A percentile compares a stretch with the other conserved stretches of the same genome.
Evolutionary conservation across 2,888 invertebrate species (phyloP).

Genomic region (Ommatoiulus sabulosus): DNA sequence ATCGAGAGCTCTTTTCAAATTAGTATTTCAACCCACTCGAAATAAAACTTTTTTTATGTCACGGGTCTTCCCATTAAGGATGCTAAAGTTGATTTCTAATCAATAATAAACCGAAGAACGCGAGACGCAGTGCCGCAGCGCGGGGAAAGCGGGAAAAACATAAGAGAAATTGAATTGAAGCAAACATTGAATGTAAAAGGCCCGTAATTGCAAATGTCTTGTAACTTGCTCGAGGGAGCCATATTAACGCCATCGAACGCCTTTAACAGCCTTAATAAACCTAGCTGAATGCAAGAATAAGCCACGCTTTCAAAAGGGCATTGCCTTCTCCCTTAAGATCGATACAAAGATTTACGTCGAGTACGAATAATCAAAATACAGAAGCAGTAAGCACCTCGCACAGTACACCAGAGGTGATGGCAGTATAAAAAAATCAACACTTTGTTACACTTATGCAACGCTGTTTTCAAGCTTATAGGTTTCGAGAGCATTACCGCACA

Average conservation of each 20-base stretch:
- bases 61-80: conserved; percentile 2
- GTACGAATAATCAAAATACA: conserved; percentile 26
- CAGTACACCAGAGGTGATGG: not conserved
- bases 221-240: conserved; percentile 32
- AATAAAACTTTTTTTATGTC: conserved; percentile 17
- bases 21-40: not conserved
- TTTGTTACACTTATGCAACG: not conserved
- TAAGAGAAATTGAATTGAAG: conserved; percentile 35
- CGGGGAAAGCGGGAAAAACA: not conserved
- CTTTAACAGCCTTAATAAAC: conserved; percentile 45
- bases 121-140: not conserved
- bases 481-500: not conserved
- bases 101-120: not conserved
- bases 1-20: not conserved
- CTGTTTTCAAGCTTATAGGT: not conserved
- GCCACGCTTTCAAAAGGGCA: conserved; percentile 18
- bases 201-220: conserved; percentile 44
- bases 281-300: conserved; percentile 38
- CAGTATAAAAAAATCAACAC: conserved; percentile 18
- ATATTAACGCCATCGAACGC: conserved; percentile 45
- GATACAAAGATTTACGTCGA: conserved; percentile 32
- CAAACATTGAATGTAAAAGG: conserved; percentile 47
- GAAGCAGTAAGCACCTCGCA: not conserved
- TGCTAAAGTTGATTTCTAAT: conserved; percentile 13
- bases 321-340: conserved; percentile 23